Evolutionary conservation across 1,140 invertebrate genomes (phyloP).

Genomic region (Meloidogyne floridensis): DNA sequence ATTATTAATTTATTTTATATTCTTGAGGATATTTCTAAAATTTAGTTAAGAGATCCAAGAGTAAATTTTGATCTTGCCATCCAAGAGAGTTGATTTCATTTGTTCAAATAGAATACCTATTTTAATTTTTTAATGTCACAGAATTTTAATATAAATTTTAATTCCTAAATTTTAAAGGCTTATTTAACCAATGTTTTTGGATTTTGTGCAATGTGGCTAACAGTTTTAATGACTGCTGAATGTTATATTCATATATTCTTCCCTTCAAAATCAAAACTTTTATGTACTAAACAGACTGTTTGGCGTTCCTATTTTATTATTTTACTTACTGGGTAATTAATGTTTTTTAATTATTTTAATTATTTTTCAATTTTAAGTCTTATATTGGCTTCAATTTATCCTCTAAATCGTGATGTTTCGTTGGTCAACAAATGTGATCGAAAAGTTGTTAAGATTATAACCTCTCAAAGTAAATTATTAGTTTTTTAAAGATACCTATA

Average conservation of each 20-base stretch:
- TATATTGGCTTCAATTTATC: slow-evolving; percentile 56
- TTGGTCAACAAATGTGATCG: slow-evolving; percentile 36
- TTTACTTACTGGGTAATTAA: slow-evolving; percentile 29
- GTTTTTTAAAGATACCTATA: neutral
- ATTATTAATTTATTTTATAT: too few relatives aligned
- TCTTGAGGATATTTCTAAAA: too few relatives aligned
- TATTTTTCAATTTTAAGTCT: slow-evolving; percentile 12
- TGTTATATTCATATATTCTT: slow-evolving; percentile 60
- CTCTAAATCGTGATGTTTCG: slow-evolving; percentile 52
- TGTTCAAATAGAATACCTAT: too few relatives aligned
- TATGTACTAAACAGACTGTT: slow-evolving; percentile 59
- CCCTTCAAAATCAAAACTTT: slow-evolving; percentile 50
- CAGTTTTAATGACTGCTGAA: slow-evolving; percentile 59
- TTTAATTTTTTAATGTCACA: too few relatives aligned
- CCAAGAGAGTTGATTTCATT: too few relatives aligned
- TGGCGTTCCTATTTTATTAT: slow-evolving; percentile 53
- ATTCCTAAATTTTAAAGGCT: slow-evolving; percentile 39
- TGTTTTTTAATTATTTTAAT: neutral
- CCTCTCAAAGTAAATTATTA: slow-evolving; percentile 46
- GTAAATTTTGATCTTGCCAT: too few relatives aligned
- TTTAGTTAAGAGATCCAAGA: too few relatives aligned
- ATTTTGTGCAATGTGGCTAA: slow-evolving; percentile 62
- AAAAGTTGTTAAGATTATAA: slow-evolving; percentile 41
- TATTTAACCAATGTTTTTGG: slow-evolving; percentile 58
- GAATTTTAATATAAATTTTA: too few relatives aligned